Evolutionary conservation across 2,888 invertebrate genomes (phyloP), one percentile per base, ranked within the genome.

Genomic region (Corythucha ciliata): DNA sequence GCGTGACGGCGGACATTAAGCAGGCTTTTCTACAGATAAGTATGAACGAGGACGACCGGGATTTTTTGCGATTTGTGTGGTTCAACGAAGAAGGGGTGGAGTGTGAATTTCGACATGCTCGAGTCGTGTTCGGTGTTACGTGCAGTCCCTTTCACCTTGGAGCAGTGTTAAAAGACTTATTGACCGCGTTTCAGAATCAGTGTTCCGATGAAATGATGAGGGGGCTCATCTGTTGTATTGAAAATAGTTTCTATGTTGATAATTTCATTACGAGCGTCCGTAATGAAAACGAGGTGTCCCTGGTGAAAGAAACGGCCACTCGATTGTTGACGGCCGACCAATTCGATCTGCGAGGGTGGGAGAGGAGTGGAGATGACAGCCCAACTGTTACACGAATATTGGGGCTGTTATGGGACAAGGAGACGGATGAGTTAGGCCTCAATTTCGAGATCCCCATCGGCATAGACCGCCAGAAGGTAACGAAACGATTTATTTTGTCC

Each of bases 11-110:
- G 0, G 58, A 60, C 52, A 64, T 66, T 4, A 27, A 54, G 16
- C n/a, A 63, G 46, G 64, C 63, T 1, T 65, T 65, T 53, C 48
- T 63, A 18, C 63, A 62, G 57, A 62, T 65, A 16, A 53, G 51
- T 20, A 22, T 63, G 1, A 14, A 55, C 8, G 29, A 53, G 48
- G 39, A 54, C 6, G 63, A 66, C 34, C 42, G 64, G 34, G 53
- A 62, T 40, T 62, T 54, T 45, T 44, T 63, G 2, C 27, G 56
- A 41, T 65, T 65, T 52, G 32, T 65, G 3, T 63, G 62, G 63
- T 53, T 48, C 57, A 47, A 32, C 27, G 16, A 4, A 5, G 8
- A 44, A 20, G 18, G 20, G n/a, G 27, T 53, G 5, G 25, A 49
- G 14, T 18, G 16, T 29, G 18, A 10, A 7, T 44, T 27, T 4